Conservation (phyloP, 2,113 vertebrate genomes). For the Salminus brasiliensis region DNA sequence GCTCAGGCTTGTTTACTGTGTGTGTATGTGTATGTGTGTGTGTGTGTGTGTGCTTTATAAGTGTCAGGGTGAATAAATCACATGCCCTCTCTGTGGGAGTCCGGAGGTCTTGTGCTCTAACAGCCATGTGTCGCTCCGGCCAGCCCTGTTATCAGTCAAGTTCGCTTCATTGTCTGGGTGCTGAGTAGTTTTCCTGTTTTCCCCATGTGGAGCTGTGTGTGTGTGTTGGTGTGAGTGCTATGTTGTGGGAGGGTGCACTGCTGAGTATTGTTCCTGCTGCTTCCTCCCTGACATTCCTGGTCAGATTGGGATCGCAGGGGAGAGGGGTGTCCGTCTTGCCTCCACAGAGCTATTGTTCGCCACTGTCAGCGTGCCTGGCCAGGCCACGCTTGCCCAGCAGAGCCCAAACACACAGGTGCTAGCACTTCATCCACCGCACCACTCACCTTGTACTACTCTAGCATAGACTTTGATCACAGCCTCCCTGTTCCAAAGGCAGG, state of each 20-base stretch:
- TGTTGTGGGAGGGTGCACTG: slow-evolving; percentile 43
- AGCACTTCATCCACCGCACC: too few relatives aligned
- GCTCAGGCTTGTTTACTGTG: background rate
- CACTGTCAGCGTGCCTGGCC: slow-evolving; percentile 54
- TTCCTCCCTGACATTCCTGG: slow-evolving; percentile 82
- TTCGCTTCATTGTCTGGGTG: slow-evolving; percentile 8
- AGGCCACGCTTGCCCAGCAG: slow-evolving; percentile 54
- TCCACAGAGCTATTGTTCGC: background rate
- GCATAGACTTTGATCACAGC: too few relatives aligned
- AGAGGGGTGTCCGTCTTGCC: slow-evolving; percentile 52
- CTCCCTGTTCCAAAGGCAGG: too few relatives aligned
- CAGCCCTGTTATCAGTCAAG: background rate
- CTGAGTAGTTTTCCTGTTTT: slow-evolving; percentile 51
- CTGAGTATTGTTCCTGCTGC: slow-evolving; percentile 74
- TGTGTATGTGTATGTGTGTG: background rate
- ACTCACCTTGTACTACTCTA: too few relatives aligned
- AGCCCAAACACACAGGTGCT: slow-evolving; percentile 61
- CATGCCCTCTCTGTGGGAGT: too few relatives aligned
- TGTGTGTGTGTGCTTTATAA: too few relatives aligned
- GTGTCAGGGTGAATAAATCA: too few relatives aligned
- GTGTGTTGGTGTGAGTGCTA: slow-evolving; percentile 26
- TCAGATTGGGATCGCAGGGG: slow-evolving; percentile 72
- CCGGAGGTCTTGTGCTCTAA: background rate
- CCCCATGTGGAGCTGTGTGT: background rate
- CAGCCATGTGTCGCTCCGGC: background rate